Base-by-base conservation (phyloP, 2,888 invertebrate species). In the Pasiphila rectangulata region DNA sequence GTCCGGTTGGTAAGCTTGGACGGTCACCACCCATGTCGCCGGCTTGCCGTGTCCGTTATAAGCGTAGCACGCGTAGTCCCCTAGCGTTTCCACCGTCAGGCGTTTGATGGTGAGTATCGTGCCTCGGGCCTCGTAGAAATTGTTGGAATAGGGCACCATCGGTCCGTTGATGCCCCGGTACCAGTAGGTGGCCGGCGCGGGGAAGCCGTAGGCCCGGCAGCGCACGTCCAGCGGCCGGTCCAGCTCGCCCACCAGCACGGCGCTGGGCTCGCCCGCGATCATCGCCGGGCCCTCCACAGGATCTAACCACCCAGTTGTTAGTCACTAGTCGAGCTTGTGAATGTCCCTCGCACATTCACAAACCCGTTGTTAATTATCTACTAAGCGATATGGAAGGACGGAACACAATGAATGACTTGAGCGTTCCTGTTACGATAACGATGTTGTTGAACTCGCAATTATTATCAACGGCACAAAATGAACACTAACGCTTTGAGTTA, bases 1-100 rank as follows among this genome's bases (percentile, higher is more conserved):
- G n/a, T 93, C 92, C 0, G 94, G 93, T 10, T 93, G 93, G 54
- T 92, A 82, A 0, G 95, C 94, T 66, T 92, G 92, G 7, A 97
- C 90, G 0, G 91, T 90, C 4, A 95, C 91, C 7, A 93, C 91
- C 92, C 95, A 94, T 34, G 94, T 93, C 0, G 94, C 94, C 3
- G 97, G 93, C 59, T 92, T 92, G 6, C 93, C 94, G 4, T 91
- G 73, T 1, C 95, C 96, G 71, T 97, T 97, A 79, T 94, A 97
- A 2, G 96, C 97, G 68, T 95, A 94, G 71, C 98, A 98, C 3
- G 94, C 94, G 83, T 98, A 98, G 37, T 93, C 90, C 2, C 97
- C 98, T 40, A 96, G 90, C 64, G 94, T 94, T 3, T 92, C 91
- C 12, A 93, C 66, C 21, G 91, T 90, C 7, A 97, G 92, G 1